phyloP scores from a whole-genome alignment of 2,888 invertebrate genomes.

The Eubasilissa splendida region DNA sequence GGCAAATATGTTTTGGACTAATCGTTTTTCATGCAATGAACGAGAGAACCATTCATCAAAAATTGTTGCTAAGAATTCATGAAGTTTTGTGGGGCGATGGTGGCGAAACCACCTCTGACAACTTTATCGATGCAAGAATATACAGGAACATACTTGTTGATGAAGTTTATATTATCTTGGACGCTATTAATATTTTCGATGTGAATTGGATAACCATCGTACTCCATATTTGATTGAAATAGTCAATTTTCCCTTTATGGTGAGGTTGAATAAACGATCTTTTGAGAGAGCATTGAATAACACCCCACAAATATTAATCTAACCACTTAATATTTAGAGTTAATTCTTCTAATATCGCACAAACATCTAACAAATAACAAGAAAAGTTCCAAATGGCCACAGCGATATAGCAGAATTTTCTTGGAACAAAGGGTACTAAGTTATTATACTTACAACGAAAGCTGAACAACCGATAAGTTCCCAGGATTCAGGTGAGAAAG shows the following conservation, averaged over 20 bases:
- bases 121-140: constrained; percentile 20
- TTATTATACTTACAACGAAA: constrained; percentile 5
- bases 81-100: constrained; percentile 7
- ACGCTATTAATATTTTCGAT: constrained; percentile 56
- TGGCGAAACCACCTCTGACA: constrained; percentile 23
- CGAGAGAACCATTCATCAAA: background rate
- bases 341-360: background rate
- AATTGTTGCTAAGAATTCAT: background rate
- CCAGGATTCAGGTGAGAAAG: constrained; percentile 39
- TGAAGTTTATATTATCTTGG: background rate
- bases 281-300: constrained; percentile 12
- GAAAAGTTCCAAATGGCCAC: background rate
- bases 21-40: constrained; percentile 23
- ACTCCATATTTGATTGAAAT: background rate
- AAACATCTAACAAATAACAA: constrained; percentile 10
- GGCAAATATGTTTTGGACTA: constrained; percentile 21
- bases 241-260: constrained; percentile 5
- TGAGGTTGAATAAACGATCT: background rate
- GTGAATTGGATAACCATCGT: constrained; percentile 62
- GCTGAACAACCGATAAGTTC: constrained; percentile 19
- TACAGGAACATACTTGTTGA: constrained; percentile 10
- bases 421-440: constrained; percentile 1
- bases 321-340: background rate
- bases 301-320: constrained; percentile 18
- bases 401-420: background rate